phyloP scores from a whole-genome alignment of 2,113 vertebrate genomes.

The Sceloporus undulatus region DNA sequence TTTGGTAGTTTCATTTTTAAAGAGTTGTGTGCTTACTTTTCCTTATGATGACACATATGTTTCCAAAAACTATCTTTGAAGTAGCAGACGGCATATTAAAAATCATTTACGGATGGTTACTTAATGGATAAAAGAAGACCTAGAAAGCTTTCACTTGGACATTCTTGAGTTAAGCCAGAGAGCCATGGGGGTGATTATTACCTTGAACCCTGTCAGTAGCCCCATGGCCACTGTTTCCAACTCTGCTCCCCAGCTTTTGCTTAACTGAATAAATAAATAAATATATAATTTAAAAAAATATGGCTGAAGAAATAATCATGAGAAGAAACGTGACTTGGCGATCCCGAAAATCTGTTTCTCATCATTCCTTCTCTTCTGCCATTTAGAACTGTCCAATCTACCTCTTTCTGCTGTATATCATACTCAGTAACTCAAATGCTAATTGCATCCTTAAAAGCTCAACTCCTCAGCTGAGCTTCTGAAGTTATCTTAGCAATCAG shows the following conservation, averaged over 20 bases:
- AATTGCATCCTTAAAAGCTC: too few relatives aligned
- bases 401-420: too few relatives aligned
- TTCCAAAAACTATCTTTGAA: constrained; percentile 56
- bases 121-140: constrained; percentile 56
- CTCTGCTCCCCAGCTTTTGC: constrained; percentile 19
- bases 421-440: too few relatives aligned
- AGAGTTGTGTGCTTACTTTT: constrained; percentile 31
- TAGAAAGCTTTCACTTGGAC: constrained; percentile 67
- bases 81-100: constrained; percentile 48
- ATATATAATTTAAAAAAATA: too few relatives aligned
- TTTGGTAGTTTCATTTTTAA: neutral
- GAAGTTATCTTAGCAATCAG: too few relatives aligned
- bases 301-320: constrained; percentile 4
- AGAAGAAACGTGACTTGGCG: neutral
- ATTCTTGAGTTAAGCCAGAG: constrained; percentile 66
- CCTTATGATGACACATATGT: constrained; percentile 42
- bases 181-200: constrained; percentile 71
- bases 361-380: neutral
- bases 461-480: too few relatives aligned
- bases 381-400: neutral
- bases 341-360: neutral
- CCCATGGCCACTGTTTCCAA: too few relatives aligned
- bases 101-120: constrained; percentile 63
- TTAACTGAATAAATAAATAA: too few relatives aligned
- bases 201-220: constrained; percentile 11